Evolutionary conservation across 2,888 invertebrate genomes (phyloP), one percentile per base, ranked within the genome.

Genomic region (Bugula neritina): DNA sequence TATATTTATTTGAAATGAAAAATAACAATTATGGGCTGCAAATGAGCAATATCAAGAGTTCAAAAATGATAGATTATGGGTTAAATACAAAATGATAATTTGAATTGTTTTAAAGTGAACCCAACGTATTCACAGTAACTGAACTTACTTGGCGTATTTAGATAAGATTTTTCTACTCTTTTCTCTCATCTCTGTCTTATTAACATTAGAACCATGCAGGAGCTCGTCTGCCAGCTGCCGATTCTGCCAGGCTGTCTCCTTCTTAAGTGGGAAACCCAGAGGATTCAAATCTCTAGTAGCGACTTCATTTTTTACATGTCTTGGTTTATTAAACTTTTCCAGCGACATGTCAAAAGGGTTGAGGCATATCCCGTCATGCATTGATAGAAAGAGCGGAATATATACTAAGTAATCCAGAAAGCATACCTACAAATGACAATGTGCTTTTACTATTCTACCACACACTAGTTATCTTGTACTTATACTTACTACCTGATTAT

Each of bases 351-450:
- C 83, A 34, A 83, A 76, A 1, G 83, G 83, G 75, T 83, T 82
- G 73, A 78, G 75, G 35, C 78, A 77, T 71, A 83, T 83, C 73
- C 80, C 82, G 75, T 83, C 83, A 73, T 83, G 83, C 80, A 83
- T 81, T 2, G 83, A 83, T 74, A 83, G 76, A 76, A 83, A 83
- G 29, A 83, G 77, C 1, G 83, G 83, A 57, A 83, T 83, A 75
- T 83, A 83, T 71, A 79, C 79, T 69, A 83, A 77, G 73, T 82
- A 83, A 74, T 83, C 83, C 63, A 83, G 75, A 75, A 83, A 83
- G 1, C 81, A 82, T 34, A 83, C 81, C 83, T 83, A 77, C 1
- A 29, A 75, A 17, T 43, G 17, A 43, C 43, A 43, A n/a, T n/a
- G n/a, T n/a, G n/a, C n/a, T n/a, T n/a, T n/a, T n/a, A n/a, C n/a